Evolutionary conservation across 2,113 vertebrate species (phyloP), one percentile per base, ranked within the genome.

Genomic region (Eleginops maclovinus): DNA sequence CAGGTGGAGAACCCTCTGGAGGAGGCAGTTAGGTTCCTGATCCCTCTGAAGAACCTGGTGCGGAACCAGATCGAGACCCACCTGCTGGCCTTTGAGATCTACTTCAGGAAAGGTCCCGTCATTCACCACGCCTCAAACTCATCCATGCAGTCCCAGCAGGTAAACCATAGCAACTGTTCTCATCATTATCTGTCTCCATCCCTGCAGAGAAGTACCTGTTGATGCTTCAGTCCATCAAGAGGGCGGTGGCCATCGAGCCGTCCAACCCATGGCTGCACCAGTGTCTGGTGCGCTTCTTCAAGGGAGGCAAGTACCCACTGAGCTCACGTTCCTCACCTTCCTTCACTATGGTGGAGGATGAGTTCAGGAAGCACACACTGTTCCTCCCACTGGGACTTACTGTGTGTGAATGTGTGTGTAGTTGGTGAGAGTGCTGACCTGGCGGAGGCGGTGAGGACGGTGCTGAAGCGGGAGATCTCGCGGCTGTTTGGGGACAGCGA

Each of bases 21-120:
- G 94, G 97, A 98, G 94, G 97, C 97, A 50, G 95, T 98, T 91
- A 98, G 97, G 91, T 98, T 98, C 94, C 94, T 98, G 93, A 98
- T 94, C 62, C 97, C 97, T 0, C 89, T 98, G 85, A 98, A 98
- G 94, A 96, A 96, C 88, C 94, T 98, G 92, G 97, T 97, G 28
- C 68, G 73, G 83, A 97, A 98, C 93, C 95, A 96, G 89, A 98
- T 98, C 87, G 97, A 98, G 87, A 98, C 97, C 0, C 97, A 98
- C 94, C 96, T 98, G 77, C 95, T 97, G 95, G 97, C 97, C 93
- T 98, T 98, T 16, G 97, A 98, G 90, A 98, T 98, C 87, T 98
- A 98, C 93, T 97, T 96, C 91, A 96, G 97, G 93, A 98, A 97
- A 98, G 97, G 97, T 98, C 22, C 11, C 10, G 22, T 26, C 69